Evolutionary conservation across 2,888 invertebrate genomes (phyloP).

Genomic region (Eupithecia subfuscata): DNA sequence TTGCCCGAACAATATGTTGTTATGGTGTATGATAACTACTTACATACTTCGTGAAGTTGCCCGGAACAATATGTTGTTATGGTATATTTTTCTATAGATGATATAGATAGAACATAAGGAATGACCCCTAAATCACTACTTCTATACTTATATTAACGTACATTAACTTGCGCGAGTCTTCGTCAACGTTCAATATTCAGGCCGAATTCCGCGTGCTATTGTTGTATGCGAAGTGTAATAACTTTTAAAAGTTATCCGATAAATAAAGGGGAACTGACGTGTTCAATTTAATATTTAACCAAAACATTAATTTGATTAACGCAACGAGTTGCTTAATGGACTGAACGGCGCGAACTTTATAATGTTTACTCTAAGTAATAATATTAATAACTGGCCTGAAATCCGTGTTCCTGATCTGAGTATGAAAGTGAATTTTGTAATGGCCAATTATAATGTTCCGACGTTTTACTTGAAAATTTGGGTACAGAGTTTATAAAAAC

Average conservation of each 20-base stretch:
- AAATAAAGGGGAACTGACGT: slow-evolving; percentile 36
- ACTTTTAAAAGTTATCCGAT: slow-evolving; percentile 31
- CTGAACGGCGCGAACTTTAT: slow-evolving; percentile 11
- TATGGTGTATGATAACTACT: no score
- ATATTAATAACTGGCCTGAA: not conserved
- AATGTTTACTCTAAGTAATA: not conserved
- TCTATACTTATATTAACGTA: not conserved
- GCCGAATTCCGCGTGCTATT: not conserved
- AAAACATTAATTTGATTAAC: slow-evolving; percentile 40
- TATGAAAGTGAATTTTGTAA: not conserved
- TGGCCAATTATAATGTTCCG: not conserved
- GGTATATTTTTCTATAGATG: no score
- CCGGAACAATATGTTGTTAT: no score
- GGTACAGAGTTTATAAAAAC: not conserved
- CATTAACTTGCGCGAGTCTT: not conserved
- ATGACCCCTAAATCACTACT: not conserved
- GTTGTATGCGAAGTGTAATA: slow-evolving; percentile 14
- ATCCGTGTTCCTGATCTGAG: not conserved
- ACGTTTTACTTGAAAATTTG: not conserved
- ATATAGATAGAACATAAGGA: not conserved
- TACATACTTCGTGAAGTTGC: no score
- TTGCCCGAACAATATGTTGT: no score
- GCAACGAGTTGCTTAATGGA: slow-evolving; percentile 29
- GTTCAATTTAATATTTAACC: slow-evolving; percentile 39
- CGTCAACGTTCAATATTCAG: not conserved